Evolutionary conservation across 2,113 vertebrate genomes (phyloP).

Genomic region (Corythaixoides concolor): DNA sequence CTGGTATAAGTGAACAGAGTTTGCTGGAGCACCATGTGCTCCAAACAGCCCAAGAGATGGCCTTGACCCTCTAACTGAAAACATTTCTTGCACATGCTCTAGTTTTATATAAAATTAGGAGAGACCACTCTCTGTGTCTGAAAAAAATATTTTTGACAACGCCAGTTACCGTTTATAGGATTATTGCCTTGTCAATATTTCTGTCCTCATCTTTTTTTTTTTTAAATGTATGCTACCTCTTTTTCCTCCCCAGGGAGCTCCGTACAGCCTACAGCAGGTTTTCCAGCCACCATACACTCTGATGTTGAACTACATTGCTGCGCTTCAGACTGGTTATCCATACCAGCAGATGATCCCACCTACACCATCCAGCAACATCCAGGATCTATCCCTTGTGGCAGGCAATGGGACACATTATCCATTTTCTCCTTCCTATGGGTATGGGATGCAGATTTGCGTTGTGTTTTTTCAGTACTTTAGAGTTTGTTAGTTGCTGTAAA

Average conservation of each 20-base stretch:
- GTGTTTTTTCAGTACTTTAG: background rate
- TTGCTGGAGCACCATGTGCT: background rate
- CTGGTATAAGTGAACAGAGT: no score
- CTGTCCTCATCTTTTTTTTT: background rate
- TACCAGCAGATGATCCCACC: slow-evolving; percentile 47
- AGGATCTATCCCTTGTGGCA: slow-evolving; percentile 32
- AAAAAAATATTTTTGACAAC: background rate
- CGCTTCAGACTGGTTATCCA: slow-evolving; percentile 40
- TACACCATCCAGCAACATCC: background rate
- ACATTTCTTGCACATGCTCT: background rate
- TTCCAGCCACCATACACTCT: slow-evolving; percentile 55
- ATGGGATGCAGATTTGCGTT: background rate
- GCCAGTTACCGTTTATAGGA: background rate
- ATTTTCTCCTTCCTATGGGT: slow-evolving; percentile 54
- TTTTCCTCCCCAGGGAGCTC: slow-evolving; percentile 32
- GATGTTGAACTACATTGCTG: slow-evolving; percentile 38
- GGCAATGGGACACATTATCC: slow-evolving; percentile 38
- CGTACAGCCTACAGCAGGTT: slow-evolving; percentile 56
- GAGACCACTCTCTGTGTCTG: background rate
- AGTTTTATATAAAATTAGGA: background rate
- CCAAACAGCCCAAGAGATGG: background rate
- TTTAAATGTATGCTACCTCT: background rate
- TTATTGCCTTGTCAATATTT: background rate
- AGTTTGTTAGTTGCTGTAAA: background rate
- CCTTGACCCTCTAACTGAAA: background rate